Conservation (phyloP, 2,888 invertebrate genomes). For the Mechanitis mazaeus region DNA sequence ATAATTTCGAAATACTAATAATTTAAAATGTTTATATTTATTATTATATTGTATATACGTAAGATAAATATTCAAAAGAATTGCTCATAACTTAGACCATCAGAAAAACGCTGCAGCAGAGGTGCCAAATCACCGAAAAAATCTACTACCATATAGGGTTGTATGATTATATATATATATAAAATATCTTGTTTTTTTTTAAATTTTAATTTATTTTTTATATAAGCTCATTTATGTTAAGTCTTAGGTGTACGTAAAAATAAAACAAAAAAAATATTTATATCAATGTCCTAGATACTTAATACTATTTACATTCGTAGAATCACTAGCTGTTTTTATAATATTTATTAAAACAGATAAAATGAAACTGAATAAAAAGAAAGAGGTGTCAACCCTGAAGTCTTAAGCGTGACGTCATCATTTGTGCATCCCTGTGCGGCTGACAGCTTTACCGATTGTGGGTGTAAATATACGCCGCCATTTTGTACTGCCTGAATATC, state of each 20-base stretch:
- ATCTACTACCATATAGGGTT: slow-evolving; percentile 24
- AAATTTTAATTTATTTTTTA: neutral
- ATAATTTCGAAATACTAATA: too few species aligned
- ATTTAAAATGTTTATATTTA: neutral
- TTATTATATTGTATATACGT: neutral
- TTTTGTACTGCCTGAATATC: slow-evolving; percentile 2
- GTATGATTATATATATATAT: neutral
- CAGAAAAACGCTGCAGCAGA: slow-evolving; percentile 20
- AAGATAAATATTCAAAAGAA: neutral
- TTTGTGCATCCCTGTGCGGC: slow-evolving; percentile 29
- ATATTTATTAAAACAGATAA: neutral
- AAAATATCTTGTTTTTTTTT: neutral
- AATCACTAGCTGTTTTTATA: neutral
- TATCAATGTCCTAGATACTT: neutral
- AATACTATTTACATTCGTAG: neutral
- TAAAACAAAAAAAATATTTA: too few species aligned
- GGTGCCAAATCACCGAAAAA: slow-evolving; percentile 32
- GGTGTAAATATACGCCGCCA: slow-evolving; percentile 11
- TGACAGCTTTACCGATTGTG: slow-evolving; percentile 31
- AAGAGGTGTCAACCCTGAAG: slow-evolving; percentile 25
- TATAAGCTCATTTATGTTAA: neutral
- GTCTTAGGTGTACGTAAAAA: neutral
- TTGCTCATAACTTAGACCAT: slow-evolving; percentile 13
- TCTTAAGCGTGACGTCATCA: slow-evolving; percentile 31
- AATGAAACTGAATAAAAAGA: neutral